Evolutionary conservation across 2,797 vertebrate genomes (phyloP).

Genomic region (Pseudochromis fuscus): DNA sequence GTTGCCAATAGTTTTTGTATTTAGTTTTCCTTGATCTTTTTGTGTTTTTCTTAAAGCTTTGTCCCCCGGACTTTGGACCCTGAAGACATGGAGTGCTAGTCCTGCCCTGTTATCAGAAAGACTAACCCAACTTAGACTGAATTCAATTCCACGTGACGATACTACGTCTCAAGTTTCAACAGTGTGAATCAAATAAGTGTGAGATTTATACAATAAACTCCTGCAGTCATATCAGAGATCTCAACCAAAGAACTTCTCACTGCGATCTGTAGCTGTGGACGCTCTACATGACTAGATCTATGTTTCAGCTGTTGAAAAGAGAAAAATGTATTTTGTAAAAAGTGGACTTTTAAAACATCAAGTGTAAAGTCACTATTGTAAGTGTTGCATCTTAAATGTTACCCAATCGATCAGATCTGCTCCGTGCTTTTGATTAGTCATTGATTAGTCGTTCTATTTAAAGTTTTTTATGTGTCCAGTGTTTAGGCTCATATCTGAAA

Average conservation of each 20-base stretch:
- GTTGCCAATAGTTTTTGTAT: not conserved
- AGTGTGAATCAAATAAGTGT: not conserved
- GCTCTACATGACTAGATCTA: not conserved
- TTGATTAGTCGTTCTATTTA: not conserved
- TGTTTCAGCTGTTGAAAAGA: slow-evolving; percentile 14
- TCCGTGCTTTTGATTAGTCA: not conserved
- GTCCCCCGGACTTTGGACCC: slow-evolving; percentile 11
- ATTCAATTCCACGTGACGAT: slow-evolving; percentile 1
- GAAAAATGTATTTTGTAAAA: not conserved
- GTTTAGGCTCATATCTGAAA: not conserved
- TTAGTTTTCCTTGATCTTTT: no score
- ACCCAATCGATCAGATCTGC: not conserved
- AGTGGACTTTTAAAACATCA: not conserved
- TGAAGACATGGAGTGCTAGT: slow-evolving; percentile 3
- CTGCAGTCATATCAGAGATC: not conserved
- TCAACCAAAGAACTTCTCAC: slow-evolving; percentile 15
- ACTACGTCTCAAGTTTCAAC: not conserved
- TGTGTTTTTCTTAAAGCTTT: slow-evolving; percentile 25
- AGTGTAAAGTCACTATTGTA: not conserved
- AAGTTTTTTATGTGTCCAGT: not conserved
- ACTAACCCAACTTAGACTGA: slow-evolving; percentile 45
- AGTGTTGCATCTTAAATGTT: not conserved
- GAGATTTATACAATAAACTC: not conserved
- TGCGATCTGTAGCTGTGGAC: not conserved
- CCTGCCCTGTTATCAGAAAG: slow-evolving; percentile 18